Percentiles rank a stretch among this genome's conserved stretches.
Conservation (phyloP, 2,113 vertebrate species). For the Macaca mulatta region DNA sequence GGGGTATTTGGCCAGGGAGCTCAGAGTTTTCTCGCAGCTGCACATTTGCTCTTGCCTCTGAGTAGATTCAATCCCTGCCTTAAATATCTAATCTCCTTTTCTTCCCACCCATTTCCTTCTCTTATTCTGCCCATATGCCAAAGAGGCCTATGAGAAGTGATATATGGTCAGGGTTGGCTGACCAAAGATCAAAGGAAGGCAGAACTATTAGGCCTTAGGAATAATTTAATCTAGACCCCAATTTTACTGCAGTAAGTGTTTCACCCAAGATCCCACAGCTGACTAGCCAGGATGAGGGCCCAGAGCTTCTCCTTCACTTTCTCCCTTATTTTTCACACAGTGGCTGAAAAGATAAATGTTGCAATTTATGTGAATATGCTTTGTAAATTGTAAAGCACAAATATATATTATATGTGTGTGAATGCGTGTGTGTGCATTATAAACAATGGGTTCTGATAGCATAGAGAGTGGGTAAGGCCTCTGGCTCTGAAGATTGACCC, state of each 20-base stretch:
- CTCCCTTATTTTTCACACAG: background rate
- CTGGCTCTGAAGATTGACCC: background rate
- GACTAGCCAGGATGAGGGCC: background rate
- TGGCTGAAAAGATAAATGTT: background rate
- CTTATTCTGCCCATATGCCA: background rate
- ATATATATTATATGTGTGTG: background rate
- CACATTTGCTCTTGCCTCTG: background rate
- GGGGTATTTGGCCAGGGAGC: background rate
- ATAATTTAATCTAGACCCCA: background rate
- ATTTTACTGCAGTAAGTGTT: background rate
- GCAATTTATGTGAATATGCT: background rate
- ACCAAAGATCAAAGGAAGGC: background rate
- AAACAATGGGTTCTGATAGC: background rate
- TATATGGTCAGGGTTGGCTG: background rate
- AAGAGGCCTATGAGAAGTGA: background rate
- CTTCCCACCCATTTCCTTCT: background rate
- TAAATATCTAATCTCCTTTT: background rate
- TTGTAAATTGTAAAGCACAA: background rate
- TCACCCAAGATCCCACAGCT: background rate
- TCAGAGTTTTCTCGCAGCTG: background rate
- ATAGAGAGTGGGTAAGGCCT: background rate
- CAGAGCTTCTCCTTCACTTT: background rate
- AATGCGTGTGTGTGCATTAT: background rate
- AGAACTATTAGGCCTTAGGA: background rate
- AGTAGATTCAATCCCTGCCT: background rate